Evolutionary conservation across 2,113 vertebrate species (phyloP), one percentile per base, ranked within the genome.

Genomic region (Archocentrus centrarchus): DNA sequence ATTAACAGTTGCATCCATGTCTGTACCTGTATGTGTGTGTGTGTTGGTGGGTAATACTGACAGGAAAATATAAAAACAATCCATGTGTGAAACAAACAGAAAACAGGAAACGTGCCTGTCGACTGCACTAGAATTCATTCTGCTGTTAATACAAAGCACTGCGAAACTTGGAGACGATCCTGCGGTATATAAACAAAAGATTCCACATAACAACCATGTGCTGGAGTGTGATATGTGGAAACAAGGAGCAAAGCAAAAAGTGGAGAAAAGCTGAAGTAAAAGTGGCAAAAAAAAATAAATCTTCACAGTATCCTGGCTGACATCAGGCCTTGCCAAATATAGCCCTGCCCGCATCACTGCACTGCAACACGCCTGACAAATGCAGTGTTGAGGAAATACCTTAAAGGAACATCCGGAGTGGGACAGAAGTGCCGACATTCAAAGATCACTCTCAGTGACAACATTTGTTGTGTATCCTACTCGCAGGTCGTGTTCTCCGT

Each of bases 41-140:
- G 8, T 55, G 39, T 87, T 77, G 68, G 68, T 41, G 61, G 20
- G 76, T 57, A 63, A 89, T 30, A 64, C 62, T 27, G 59, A 66
- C 59, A 76, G 59, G 62, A 41, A 86, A 90, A 84, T 81, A 64
- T 47, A 76, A 89, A 91, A 86, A 53, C 80, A 77, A 80, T 13
- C 44, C 88, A 86, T 84, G 91, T 89, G 86, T 89, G 89, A 91
- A 85, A 80, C 79, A 79, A 90, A 88, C 57, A 82, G 44, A 73
- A 77, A 87, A 84, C 50, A 84, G 83, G n/a, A 82, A 85, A 86
- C 50, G 76, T 35, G 83, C 55, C 82, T 24, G 79, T 68, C 17
- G 30, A 35, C 47, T 1, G 24, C 63, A 22, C 15, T 14, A 15
- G 27, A 17, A 79, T 78, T 68, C 44, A 0, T 2, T 32, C 80